Evolutionary conservation across 2,888 invertebrate species (phyloP).

Genomic region (Uloborus plumipes): DNA sequence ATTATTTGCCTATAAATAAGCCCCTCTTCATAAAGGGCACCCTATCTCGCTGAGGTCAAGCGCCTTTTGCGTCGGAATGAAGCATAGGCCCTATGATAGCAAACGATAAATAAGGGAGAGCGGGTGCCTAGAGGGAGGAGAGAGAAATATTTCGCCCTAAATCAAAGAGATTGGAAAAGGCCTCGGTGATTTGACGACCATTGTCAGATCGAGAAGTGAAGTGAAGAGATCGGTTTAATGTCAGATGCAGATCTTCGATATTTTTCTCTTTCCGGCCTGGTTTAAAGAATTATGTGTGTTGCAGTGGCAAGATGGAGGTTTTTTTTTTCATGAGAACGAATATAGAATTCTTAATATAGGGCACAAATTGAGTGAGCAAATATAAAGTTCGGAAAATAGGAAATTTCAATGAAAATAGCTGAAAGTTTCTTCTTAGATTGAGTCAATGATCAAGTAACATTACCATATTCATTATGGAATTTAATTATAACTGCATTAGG

Average conservation of each 20-base stretch:
- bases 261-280: neutral
- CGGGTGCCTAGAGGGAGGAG: neutral
- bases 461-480: no score
- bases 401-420: no score
- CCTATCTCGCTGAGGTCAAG: slow-evolving; percentile 28
- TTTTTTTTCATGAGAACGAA: no score
- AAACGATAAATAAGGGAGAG: no score
- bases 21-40: slow-evolving; percentile 25
- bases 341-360: no score
- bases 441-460: no score
- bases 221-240: slow-evolving; percentile 25
- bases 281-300: no score
- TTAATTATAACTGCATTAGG: no score
- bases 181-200: slow-evolving; percentile 55
- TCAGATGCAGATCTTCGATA: neutral
- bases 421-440: no score
- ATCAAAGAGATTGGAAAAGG: slow-evolving; percentile 38
- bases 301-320: no score
- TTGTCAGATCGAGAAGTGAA: slow-evolving; percentile 33
- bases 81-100: slow-evolving; percentile 23
- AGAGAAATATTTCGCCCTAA: slow-evolving; percentile 18
- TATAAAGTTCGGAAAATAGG: no score
- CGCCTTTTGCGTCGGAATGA: slow-evolving; percentile 31
- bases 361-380: no score
- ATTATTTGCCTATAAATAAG: slow-evolving; percentile 50